Percentiles rank a stretch among this genome's conserved stretches.
Conservation (phyloP, 2,888 invertebrate genomes). For the Eretmocerus hayati region DNA sequence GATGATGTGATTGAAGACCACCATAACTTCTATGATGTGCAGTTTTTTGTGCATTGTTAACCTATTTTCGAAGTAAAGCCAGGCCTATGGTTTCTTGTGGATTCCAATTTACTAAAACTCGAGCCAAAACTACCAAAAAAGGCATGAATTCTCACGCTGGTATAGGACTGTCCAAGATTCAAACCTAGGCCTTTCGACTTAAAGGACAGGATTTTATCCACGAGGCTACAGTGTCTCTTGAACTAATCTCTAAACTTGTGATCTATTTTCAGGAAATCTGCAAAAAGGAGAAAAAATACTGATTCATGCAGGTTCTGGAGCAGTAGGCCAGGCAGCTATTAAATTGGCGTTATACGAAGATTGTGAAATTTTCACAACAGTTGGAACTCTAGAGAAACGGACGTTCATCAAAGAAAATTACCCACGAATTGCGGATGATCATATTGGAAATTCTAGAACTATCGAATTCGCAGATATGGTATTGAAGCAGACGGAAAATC, state of each 20-base stretch:
- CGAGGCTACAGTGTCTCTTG: neutral
- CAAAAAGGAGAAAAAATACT: constrained; percentile 46
- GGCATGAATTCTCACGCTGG: too few species aligned
- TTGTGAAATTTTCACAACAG: constrained; percentile 58
- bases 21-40: too few species aligned
- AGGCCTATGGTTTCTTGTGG: too few species aligned
- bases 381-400: constrained; percentile 52
- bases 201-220: too few species aligned
- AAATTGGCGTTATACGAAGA: constrained; percentile 54
- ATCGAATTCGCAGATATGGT: constrained; percentile 82
- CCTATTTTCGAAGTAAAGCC: too few species aligned
- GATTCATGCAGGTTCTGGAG: constrained; percentile 52
- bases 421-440: constrained; percentile 52
- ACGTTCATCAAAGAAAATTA: constrained; percentile 53
- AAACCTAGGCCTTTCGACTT: too few species aligned
- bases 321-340: constrained; percentile 65
- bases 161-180: too few species aligned
- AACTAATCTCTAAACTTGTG: neutral
- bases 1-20: too few species aligned
- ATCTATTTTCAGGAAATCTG: constrained; percentile 46
- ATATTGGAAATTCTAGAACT: constrained; percentile 84
- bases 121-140: too few species aligned
- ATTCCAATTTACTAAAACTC: too few species aligned
- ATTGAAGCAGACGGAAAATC: constrained; percentile 69
- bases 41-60: too few species aligned